Percentiles rank a stretch among this genome's conserved stretches.
phyloP scores from a whole-genome alignment of 2,888 invertebrate species.

The Phortica magna region DNA sequence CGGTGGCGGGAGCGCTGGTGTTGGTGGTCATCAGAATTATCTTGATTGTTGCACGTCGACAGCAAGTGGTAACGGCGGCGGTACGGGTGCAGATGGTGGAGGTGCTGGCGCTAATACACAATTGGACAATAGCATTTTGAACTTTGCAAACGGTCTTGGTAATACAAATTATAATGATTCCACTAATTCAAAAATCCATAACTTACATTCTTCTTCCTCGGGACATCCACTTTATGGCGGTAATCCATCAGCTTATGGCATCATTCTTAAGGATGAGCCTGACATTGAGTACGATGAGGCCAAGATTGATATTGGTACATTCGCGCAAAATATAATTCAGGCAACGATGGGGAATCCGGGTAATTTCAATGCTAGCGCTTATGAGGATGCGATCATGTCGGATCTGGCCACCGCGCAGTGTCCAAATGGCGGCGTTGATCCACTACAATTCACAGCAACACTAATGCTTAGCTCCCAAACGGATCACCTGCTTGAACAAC shows the following conservation, averaged over 20 bases:
- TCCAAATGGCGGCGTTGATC: conserved; percentile 83
- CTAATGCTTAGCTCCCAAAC: conserved; percentile 88
- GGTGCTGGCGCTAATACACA: conserved; percentile 62
- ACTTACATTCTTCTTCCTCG: conserved; percentile 43
- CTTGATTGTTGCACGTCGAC: conserved; percentile 39
- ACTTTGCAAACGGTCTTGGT: conserved; percentile 73
- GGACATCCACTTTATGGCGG: conserved; percentile 70
- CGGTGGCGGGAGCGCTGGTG: conserved; percentile 61
- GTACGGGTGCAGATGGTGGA: conserved; percentile 43
- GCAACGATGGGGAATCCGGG: conserved; percentile 69
- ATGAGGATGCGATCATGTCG: conserved; percentile 90
- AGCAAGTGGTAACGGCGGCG: conserved; percentile 48
- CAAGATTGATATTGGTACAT: conserved; percentile 82
- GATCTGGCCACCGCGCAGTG: conserved; percentile 82
- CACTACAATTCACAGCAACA: conserved; percentile 89
- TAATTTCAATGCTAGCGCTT: conserved; percentile 79
- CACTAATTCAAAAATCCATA: conserved; percentile 65
- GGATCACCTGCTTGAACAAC: conserved; percentile 87
- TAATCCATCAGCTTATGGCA: conserved; percentile 88
- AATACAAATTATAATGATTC: conserved; percentile 69
- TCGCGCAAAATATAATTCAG: conserved; percentile 75
- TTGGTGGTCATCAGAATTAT: conserved; percentile 37
- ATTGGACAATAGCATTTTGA: conserved; percentile 74
- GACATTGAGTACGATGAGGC: conserved; percentile 87
- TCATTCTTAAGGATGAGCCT: conserved; percentile 88